Evolutionary conservation across 2,888 invertebrate genomes (phyloP).

Genomic region (Tridacna crocea): DNA sequence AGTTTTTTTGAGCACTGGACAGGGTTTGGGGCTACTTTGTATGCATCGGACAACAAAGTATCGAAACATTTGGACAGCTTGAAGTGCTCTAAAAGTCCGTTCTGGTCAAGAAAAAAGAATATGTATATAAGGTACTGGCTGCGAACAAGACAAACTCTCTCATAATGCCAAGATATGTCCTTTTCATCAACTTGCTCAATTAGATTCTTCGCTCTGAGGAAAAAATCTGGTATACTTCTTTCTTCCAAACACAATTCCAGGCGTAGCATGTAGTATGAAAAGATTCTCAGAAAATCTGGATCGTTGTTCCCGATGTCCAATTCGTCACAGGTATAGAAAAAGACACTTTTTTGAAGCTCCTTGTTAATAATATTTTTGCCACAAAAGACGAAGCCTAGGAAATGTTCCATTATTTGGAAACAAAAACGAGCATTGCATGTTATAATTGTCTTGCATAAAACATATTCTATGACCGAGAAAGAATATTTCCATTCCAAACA

Average conservation of each 20-base stretch:
- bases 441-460: neutral
- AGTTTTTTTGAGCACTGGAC: neutral
- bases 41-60: conserved; percentile 14
- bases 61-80: conserved; percentile 22
- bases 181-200: neutral
- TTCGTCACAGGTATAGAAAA: conserved; percentile 30
- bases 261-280: neutral
- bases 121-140: neutral
- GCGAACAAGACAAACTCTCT: neutral
- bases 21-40: neutral
- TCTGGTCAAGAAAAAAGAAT: conserved; percentile 21
- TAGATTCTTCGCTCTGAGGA: neutral
- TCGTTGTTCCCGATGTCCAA: neutral
- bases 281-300: neutral
- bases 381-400: conserved; percentile 6
- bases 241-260: neutral
- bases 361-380: conserved; percentile 8
- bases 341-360: conserved; percentile 1
- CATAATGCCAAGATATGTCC: neutral
- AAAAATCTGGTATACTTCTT: conserved; percentile 16
- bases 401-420: conserved; percentile 6
- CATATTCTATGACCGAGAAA: conserved; percentile 2
- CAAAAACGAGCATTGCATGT: conserved; percentile 12
- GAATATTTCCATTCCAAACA: conserved; percentile 32
- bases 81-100: conserved; percentile 7